phyloP scores from a whole-genome alignment of 2,888 invertebrate genomes.

The Odontocolon sp. region DNA sequence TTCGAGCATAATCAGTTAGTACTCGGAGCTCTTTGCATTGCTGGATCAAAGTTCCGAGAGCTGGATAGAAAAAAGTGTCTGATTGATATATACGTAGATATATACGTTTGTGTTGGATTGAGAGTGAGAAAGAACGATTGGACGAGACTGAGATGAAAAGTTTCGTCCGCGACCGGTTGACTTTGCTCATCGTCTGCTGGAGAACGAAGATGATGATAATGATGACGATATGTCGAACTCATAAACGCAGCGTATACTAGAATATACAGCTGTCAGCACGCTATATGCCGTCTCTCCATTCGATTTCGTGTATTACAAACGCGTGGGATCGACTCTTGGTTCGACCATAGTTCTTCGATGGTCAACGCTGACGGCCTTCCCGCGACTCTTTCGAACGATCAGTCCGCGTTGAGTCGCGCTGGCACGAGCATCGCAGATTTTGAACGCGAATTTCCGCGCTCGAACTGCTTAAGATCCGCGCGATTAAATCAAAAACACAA shows the following conservation, averaged over 20 bases:
- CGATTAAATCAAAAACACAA: not conserved
- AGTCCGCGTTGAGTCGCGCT: constrained; percentile 74
- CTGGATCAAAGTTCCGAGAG: constrained; percentile 7
- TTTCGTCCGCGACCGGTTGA: constrained; percentile 8
- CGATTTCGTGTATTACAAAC: not conserved
- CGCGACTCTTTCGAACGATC: constrained; percentile 50
- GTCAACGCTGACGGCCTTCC: constrained; percentile 72
- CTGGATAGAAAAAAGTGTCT: too few species aligned
- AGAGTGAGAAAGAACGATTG: not conserved
- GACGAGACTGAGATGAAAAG: constrained; percentile 8
- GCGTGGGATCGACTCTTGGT: constrained; percentile 1
- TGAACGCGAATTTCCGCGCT: constrained; percentile 53
- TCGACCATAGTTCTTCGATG: too few species aligned
- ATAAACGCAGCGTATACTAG: not conserved
- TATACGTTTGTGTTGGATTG: not conserved
- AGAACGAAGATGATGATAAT: not conserved
- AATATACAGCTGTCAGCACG: not conserved
- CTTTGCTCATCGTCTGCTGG: constrained; percentile 13
- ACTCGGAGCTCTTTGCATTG: not conserved
- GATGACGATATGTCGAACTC: not conserved
- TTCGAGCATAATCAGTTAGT: too few species aligned
- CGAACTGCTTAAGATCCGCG: constrained; percentile 46
- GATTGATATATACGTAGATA: too few species aligned
- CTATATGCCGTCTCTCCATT: constrained; percentile 4
- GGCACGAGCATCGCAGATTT: constrained; percentile 63